These are phyloP conservation scores for Brachionus koreanus DNA, from an alignment of 1,140 invertebrate species.

Conservation along the genomic window DNA sequence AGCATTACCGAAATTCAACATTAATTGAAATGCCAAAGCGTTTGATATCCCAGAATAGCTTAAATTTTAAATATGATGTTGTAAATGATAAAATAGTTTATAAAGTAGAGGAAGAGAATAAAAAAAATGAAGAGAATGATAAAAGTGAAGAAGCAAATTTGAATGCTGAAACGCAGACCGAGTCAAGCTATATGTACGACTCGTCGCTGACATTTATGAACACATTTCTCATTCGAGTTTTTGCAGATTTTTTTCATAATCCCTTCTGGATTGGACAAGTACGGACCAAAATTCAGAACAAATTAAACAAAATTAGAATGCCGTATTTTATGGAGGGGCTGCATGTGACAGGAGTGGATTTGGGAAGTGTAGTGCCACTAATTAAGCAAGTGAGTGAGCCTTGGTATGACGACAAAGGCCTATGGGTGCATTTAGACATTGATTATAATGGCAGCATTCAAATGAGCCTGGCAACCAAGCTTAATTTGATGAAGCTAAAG, in stretches of 20 bases:
- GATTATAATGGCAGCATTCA: constrained; percentile 79
- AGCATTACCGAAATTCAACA: not conserved
- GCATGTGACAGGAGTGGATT: constrained; percentile 69
- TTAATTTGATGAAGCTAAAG: constrained; percentile 81
- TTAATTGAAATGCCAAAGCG: not conserved
- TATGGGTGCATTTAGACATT: constrained; percentile 87
- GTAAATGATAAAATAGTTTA: constrained; percentile 33
- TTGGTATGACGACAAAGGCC: constrained; percentile 74
- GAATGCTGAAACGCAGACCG: constrained; percentile 40
- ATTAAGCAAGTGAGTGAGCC: constrained; percentile 72
- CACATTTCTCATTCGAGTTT: constrained; percentile 69
- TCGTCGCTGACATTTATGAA: constrained; percentile 66
- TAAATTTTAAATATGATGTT: constrained; percentile 13
- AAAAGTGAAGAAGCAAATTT: constrained; percentile 19
- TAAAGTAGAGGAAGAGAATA: not conserved
- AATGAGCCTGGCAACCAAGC: constrained; percentile 87
- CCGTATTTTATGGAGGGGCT: constrained; percentile 83
- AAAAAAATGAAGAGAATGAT: not conserved
- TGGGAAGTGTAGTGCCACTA: constrained; percentile 72
- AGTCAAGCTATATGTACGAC: constrained; percentile 49
- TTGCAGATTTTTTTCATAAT: constrained; percentile 73
- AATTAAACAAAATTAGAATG: constrained; percentile 77
- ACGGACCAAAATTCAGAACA: constrained; percentile 73
- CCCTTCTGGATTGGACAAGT: constrained; percentile 63
- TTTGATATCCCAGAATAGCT: not conserved